Conservation (phyloP, 2,888 invertebrate species). For the Helobdella robusta region DNA sequence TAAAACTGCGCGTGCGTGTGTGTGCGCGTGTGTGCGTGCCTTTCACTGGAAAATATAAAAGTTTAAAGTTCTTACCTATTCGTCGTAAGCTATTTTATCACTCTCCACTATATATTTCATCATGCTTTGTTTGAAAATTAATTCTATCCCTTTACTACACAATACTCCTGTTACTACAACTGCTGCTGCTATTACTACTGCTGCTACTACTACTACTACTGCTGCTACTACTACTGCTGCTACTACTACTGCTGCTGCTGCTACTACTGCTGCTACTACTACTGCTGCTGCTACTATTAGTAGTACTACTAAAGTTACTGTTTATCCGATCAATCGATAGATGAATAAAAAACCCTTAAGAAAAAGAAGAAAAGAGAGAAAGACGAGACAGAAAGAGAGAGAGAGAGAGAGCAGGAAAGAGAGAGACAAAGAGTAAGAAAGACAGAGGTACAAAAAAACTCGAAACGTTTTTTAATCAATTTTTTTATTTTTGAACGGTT, state of each 20-base stretch:
- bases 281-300: too few relatives aligned
- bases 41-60: too few relatives aligned
- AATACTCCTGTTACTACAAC: not conserved
- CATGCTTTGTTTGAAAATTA: not conserved
- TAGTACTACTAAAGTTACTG: not conserved
- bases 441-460: too few relatives aligned
- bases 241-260: not conserved
- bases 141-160: not conserved
- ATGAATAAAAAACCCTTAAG: not conserved
- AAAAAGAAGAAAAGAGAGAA: constrained; percentile 3
- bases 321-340: not conserved
- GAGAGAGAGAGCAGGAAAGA: too few relatives aligned
- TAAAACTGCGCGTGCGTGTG: too few relatives aligned
- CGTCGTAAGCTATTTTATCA: not conserved
- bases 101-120: not conserved
- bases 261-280: not conserved
- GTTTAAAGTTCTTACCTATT: not conserved
- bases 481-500: too few relatives aligned
- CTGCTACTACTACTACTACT: not conserved
- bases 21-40: too few relatives aligned
- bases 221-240: not conserved
- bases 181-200: not conserved
- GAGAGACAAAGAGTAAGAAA: too few relatives aligned
- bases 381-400: too few relatives aligned
- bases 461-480: too few relatives aligned